phyloP scores from a whole-genome alignment of 2,888 invertebrate species.

The Dynastes grantii region DNA sequence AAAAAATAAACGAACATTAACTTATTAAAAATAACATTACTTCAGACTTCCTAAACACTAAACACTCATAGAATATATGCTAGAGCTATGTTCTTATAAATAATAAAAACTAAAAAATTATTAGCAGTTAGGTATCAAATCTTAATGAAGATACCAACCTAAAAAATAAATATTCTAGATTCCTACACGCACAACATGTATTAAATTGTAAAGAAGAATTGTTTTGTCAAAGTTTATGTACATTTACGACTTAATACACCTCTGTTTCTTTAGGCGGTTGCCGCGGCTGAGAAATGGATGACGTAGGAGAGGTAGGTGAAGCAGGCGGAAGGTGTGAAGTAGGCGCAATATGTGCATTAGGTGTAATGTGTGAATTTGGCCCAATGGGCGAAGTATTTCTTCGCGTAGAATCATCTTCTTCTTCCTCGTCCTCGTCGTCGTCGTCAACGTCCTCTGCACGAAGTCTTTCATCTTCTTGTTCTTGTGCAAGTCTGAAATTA shows the following conservation, averaged over 20 bases:
- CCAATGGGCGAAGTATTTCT: conserved; percentile 1
- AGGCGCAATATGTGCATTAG: neutral
- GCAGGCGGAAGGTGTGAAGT: neutral
- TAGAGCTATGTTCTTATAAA: too few species aligned
- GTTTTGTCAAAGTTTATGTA: neutral
- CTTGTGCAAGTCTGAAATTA: conserved; percentile 62
- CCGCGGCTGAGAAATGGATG: conserved; percentile 20
- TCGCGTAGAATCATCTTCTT: conserved; percentile 36
- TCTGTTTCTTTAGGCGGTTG: conserved; percentile 59
- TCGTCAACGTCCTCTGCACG: conserved; percentile 65
- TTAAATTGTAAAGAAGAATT: neutral
- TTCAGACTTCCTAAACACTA: too few species aligned
- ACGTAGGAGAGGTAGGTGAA: neutral
- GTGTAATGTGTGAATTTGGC: neutral
- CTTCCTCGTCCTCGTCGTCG: conserved; percentile 55
- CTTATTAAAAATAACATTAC: too few species aligned
- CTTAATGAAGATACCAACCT: neutral
- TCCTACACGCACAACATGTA: neutral
- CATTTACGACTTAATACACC: conserved; percentile 55
- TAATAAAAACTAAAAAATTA: too few species aligned
- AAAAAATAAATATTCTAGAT: conserved; percentile 42
- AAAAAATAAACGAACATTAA: too few species aligned
- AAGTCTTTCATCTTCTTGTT: conserved; percentile 64
- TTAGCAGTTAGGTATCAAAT: neutral
- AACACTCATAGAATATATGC: too few species aligned